A percentile compares a stretch with the other conserved stretches of the same genome.
Conservation (phyloP, 2,888 invertebrate species). For the Tholera decimalis region DNA sequence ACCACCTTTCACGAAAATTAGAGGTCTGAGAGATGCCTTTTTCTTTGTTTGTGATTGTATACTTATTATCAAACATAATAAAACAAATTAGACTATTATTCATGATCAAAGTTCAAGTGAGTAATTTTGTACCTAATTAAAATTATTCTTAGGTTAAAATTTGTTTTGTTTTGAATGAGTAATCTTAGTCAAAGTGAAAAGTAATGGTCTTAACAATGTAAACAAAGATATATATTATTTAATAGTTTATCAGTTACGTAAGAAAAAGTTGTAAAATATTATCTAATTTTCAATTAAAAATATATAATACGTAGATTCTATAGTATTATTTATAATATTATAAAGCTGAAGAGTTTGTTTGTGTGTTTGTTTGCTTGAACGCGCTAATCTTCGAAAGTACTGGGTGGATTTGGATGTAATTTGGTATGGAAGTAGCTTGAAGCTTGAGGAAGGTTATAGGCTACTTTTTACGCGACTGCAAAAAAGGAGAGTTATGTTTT, state of each 20-base stretch:
- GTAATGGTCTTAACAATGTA: conserved; percentile 30
- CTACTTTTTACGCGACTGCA: too few species aligned
- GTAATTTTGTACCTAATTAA: conserved; percentile 24
- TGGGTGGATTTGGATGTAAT: too few species aligned
- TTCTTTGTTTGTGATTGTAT: conserved; percentile 31
- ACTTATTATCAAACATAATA: conserved; percentile 7
- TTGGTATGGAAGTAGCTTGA: too few species aligned
- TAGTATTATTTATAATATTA: too few species aligned
- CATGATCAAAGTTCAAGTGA: conserved; percentile 46
- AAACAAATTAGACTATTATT: conserved; percentile 20
- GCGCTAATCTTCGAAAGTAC: too few species aligned
- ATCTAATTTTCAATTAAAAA: conserved; percentile 22
- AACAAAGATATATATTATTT: conserved; percentile 37
- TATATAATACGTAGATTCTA: background rate
- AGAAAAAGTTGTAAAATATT: conserved; percentile 30
- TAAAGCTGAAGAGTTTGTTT: too few species aligned
- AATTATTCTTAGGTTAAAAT: conserved; percentile 25
- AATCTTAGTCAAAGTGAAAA: conserved; percentile 49
- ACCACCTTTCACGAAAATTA: background rate
- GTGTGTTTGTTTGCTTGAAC: too few species aligned
- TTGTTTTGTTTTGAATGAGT: conserved; percentile 29
- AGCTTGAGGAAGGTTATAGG: too few species aligned
- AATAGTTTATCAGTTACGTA: conserved; percentile 37
- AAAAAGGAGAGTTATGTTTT: too few species aligned
- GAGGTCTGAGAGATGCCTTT: too few species aligned